These are phyloP conservation scores for Liparis tanakae DNA, from an alignment of 2,797 vertebrate species.

Conservation along the genomic window DNA sequence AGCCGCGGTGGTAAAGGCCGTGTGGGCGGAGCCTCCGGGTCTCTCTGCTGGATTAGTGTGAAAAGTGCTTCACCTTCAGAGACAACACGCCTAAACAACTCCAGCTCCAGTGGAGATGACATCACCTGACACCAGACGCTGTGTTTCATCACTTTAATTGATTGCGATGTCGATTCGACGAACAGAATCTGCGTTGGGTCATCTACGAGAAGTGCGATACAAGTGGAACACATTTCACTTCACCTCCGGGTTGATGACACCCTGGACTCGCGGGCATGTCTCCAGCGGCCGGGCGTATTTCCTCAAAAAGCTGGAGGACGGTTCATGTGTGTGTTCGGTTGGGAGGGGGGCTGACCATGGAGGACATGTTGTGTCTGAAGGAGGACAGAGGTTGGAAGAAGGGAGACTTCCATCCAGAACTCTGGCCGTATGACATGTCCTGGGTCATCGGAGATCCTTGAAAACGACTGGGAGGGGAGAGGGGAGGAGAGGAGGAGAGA, in stretches of 20 bases:
- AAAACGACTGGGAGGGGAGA: constrained; percentile 53
- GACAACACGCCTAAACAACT: constrained; percentile 1
- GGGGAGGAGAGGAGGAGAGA: not conserved
- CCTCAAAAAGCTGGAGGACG: not conserved
- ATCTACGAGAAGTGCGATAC: not conserved
- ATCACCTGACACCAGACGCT: constrained; percentile 16
- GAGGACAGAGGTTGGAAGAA: constrained; percentile 70
- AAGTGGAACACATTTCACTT: not conserved
- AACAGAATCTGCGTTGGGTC: constrained; percentile 8
- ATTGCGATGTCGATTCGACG: constrained; percentile 1
- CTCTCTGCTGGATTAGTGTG: constrained; percentile 38
- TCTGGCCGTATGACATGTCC: constrained; percentile 56
- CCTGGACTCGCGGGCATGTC: not conserved
- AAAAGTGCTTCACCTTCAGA: constrained; percentile 14
- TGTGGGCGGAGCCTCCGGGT: constrained; percentile 25
- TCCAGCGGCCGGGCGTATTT: constrained; percentile 11
- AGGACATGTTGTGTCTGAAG: constrained; percentile 76
- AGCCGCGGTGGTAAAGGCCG: constrained; percentile 12
- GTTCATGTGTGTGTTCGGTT: constrained; percentile 26
- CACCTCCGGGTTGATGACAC: constrained; percentile 7
- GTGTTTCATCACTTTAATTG: constrained; percentile 35
- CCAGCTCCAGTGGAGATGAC: not conserved
- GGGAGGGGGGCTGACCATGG: constrained; percentile 59
- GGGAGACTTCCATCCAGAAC: constrained; percentile 66
- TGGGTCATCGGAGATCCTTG: constrained; percentile 51